These are phyloP conservation scores for Brienomyrus longianalis DNA, from an alignment of 2,113 vertebrate genomes.

Conservation along the genomic window DNA sequence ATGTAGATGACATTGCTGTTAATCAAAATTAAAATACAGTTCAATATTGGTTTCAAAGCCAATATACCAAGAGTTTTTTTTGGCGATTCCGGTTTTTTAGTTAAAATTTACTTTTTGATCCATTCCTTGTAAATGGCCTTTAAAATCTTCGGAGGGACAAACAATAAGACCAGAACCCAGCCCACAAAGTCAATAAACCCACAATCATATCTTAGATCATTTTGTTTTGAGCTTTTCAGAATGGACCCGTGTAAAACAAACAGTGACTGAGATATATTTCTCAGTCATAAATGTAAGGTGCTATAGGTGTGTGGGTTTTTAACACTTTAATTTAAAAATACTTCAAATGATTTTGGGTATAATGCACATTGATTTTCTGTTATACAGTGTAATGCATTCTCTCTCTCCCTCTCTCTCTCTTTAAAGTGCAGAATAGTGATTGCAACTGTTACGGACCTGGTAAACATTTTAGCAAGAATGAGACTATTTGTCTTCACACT, in stretches of 20 bases:
- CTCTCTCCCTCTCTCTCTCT: not conserved
- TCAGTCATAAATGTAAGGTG: not conserved
- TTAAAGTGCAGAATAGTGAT: constrained; percentile 24
- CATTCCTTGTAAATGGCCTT: not conserved
- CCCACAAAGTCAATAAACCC: not conserved
- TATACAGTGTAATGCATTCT: constrained; percentile 24
- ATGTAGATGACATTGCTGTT: too few species aligned
- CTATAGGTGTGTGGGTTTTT: not conserved
- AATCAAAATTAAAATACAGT: not conserved
- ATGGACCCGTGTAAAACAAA: not conserved
- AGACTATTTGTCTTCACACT: not conserved
- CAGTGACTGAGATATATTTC: not conserved
- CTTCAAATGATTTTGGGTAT: constrained; percentile 24
- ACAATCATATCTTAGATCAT: not conserved
- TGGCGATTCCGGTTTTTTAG: not conserved
- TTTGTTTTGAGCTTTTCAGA: not conserved
- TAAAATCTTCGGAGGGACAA: not conserved
- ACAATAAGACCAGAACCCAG: not conserved
- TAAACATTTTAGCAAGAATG: not conserved
- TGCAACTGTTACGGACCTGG: not conserved
- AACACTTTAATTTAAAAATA: constrained; percentile 22
- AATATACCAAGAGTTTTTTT: not conserved
- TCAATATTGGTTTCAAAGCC: not conserved
- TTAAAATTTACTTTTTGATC: not conserved
- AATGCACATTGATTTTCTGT: constrained; percentile 31